Evolutionary conservation across 2,797 vertebrate species (phyloP).

Genomic region (Chelonia mydas): DNA sequence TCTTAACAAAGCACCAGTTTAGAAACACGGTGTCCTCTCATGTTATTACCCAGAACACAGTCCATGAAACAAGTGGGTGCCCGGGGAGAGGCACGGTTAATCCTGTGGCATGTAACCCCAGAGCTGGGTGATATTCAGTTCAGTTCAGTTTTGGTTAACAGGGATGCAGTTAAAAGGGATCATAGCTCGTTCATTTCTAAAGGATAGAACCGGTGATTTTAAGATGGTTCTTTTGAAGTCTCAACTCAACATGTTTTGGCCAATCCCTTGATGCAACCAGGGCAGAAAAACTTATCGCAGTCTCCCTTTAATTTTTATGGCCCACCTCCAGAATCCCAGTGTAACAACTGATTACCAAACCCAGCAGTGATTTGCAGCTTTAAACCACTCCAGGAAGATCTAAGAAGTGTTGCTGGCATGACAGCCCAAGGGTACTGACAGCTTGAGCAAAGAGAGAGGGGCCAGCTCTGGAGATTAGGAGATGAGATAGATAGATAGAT

Average conservation of each 20-base stretch:
- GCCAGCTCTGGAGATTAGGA: accelerated
- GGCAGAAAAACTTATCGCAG: background rate
- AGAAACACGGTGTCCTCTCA: background rate
- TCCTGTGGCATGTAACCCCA: background rate
- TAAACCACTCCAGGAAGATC: background rate
- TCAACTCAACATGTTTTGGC: background rate
- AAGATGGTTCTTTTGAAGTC: background rate
- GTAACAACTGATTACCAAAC: background rate
- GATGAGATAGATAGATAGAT: background rate
- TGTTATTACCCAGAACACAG: accelerated
- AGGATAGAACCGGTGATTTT: background rate
- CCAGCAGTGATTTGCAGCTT: background rate
- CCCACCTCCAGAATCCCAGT: background rate
- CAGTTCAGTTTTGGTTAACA: background rate
- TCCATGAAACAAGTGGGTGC: background rate
- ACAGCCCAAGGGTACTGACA: background rate
- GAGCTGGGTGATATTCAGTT: background rate
- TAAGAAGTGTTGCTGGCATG: accelerated
- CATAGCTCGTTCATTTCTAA: background rate
- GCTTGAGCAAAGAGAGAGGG: background rate
- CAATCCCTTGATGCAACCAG: background rate
- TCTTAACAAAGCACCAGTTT: background rate
- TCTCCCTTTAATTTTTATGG: accelerated
- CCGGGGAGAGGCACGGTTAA: accelerated
- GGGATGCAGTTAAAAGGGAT: background rate